These are phyloP conservation scores for Bugula neritina DNA, from an alignment of 2,888 invertebrate species.

Conservation along the genomic window DNA sequence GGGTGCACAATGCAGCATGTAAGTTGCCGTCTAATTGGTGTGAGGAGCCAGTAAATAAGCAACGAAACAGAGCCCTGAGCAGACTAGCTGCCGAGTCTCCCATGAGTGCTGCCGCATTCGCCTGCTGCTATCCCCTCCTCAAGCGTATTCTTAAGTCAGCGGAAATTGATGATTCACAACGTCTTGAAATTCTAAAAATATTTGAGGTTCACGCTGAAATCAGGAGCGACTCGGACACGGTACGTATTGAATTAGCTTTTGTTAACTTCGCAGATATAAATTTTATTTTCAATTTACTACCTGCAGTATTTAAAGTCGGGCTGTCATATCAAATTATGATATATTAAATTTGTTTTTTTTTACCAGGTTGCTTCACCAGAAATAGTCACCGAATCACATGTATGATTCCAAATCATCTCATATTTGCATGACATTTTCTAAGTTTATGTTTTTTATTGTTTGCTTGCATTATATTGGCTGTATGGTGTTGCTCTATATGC, in stretches of 20 bases:
- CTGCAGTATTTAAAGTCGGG: too few species aligned
- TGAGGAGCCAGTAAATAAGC: slow-evolving; percentile 62
- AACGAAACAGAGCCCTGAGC: slow-evolving; percentile 63
- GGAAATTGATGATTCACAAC: slow-evolving; percentile 36
- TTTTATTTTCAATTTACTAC: too few species aligned
- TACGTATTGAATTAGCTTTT: neutral
- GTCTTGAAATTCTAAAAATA: slow-evolving; percentile 45
- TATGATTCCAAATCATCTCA: too few species aligned
- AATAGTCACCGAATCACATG: too few species aligned
- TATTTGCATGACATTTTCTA: too few species aligned
- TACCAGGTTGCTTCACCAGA: too few species aligned
- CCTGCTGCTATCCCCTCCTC: slow-evolving; percentile 74
- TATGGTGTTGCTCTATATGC: too few species aligned
- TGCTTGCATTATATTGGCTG: too few species aligned
- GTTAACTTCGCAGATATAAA: too few species aligned
- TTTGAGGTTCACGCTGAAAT: slow-evolving; percentile 65
- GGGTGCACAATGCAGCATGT: slow-evolving; percentile 73
- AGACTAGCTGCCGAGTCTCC: slow-evolving; percentile 48
- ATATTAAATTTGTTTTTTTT: too few species aligned
- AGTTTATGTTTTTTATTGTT: too few species aligned
- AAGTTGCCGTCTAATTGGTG: slow-evolving; percentile 73
- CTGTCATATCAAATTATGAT: too few species aligned
- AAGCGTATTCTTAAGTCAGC: slow-evolving; percentile 39
- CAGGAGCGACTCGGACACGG: slow-evolving; percentile 48
- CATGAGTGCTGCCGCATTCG: slow-evolving; percentile 71